phyloP scores from a whole-genome alignment of 2,888 invertebrate genomes.

The Troides aeacus region DNA sequence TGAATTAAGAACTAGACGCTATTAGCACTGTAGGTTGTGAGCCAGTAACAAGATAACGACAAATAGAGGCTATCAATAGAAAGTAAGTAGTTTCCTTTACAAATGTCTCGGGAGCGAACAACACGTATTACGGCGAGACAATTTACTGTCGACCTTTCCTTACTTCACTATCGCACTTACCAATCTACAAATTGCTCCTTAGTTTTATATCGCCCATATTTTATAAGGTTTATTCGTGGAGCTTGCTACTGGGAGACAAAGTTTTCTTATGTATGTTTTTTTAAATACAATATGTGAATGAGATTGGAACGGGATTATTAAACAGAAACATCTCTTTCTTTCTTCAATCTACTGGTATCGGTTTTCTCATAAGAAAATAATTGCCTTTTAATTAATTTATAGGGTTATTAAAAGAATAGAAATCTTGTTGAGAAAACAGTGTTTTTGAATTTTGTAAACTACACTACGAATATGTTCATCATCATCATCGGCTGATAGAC shows the following conservation, averaged over 20 bases:
- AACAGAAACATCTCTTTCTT: too few relatives aligned
- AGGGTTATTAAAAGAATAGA: too few relatives aligned
- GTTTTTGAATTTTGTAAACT: too few relatives aligned
- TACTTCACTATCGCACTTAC: conserved; percentile 34
- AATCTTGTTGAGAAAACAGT: too few relatives aligned
- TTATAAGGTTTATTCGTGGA: conserved; percentile 29
- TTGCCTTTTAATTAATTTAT: too few relatives aligned
- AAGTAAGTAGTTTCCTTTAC: conserved; percentile 42
- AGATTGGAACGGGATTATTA: conserved; percentile 30
- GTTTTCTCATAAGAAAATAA: too few relatives aligned
- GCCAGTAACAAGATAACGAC: conserved; percentile 36
- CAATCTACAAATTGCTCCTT: conserved; percentile 42
- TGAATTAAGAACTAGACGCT: conserved; percentile 20
- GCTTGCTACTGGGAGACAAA: conserved; percentile 28
- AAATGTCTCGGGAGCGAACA: conserved; percentile 40
- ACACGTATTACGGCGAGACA: conserved; percentile 43
- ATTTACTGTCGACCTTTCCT: conserved; percentile 42
- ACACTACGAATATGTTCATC: too few relatives aligned
- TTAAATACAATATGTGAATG: conserved; percentile 33
- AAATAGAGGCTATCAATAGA: conserved; percentile 45
- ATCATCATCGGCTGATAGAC: too few relatives aligned
- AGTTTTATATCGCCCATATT: conserved; percentile 29
- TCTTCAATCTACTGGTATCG: too few relatives aligned
- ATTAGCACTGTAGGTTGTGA: conserved; percentile 18
- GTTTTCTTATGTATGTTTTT: conserved; percentile 21